phyloP scores from a whole-genome alignment of 2,888 invertebrate genomes.

The Calameuta filiformis region DNA sequence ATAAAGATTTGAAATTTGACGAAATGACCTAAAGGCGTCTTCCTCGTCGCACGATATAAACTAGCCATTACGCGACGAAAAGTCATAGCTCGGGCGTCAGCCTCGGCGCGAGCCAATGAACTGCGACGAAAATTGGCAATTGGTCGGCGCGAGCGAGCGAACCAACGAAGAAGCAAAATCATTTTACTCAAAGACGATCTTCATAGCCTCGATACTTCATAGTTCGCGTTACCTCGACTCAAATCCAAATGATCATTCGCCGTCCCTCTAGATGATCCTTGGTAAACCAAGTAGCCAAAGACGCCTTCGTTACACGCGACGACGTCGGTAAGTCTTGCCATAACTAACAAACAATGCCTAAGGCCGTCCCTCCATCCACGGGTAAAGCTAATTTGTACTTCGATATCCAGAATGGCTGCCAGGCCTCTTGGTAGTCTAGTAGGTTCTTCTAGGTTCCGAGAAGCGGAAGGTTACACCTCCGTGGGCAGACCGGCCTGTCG shows the following conservation, averaged over 20 bases:
- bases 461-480: constrained; percentile 41
- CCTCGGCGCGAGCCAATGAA: not conserved
- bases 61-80: not conserved
- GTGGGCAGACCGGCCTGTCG: constrained; percentile 35
- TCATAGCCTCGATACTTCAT: not conserved
- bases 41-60: not conserved
- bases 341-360: constrained; percentile 9
- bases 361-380: constrained; percentile 3
- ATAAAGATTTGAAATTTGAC: not conserved
- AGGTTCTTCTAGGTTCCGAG: constrained; percentile 36
- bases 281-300: not conserved
- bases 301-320: not conserved
- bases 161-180: not conserved
- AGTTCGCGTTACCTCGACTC: not conserved
- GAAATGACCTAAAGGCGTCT: not conserved
- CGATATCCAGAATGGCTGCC: not conserved
- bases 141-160: not conserved
- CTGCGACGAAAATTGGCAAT: not conserved
- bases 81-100: not conserved
- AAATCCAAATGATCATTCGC: not conserved
- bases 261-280: not conserved
- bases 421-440: not conserved
- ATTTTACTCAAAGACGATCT: not conserved
- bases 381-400: constrained; percentile 29
- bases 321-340: not conserved